A percentile compares a stretch with the other conserved stretches of the same genome.
phyloP scores from a whole-genome alignment of 2,113 vertebrate species.

The Osmerus eperlanus region DNA sequence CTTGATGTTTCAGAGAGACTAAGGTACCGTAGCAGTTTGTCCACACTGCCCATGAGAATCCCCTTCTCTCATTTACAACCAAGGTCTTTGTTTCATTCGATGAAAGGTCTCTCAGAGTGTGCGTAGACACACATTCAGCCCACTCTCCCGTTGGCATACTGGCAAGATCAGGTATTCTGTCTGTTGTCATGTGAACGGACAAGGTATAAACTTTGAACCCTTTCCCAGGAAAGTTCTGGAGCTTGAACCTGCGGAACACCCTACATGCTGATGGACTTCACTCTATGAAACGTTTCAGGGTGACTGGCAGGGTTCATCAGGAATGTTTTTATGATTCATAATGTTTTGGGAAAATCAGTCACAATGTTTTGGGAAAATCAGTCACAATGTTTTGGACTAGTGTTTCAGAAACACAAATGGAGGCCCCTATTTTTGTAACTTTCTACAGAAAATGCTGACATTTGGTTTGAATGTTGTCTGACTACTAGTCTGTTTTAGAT shows the following conservation, averaged over 20 bases:
- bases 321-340: constrained; percentile 3
- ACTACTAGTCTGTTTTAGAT: background rate
- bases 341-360: background rate
- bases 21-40: no score
- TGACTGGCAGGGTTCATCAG: background rate
- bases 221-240: background rate
- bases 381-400: background rate
- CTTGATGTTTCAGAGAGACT: no score
- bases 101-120: no score
- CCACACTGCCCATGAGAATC: no score
- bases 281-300: background rate
- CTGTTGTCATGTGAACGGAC: constrained; percentile 33
- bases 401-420: background rate
- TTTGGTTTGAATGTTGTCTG: background rate
- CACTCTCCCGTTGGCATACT: background rate
- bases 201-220: constrained; percentile 27
- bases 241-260: background rate
- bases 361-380: background rate
- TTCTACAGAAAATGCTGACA: background rate
- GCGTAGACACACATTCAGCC: background rate
- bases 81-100: background rate
- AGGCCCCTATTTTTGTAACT: background rate
- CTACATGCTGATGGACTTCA: background rate
- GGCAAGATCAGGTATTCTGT: background rate
- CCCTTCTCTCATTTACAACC: background rate